Evolutionary conservation across 2,888 invertebrate genomes (phyloP).

Genomic region (Idaea straminata): DNA sequence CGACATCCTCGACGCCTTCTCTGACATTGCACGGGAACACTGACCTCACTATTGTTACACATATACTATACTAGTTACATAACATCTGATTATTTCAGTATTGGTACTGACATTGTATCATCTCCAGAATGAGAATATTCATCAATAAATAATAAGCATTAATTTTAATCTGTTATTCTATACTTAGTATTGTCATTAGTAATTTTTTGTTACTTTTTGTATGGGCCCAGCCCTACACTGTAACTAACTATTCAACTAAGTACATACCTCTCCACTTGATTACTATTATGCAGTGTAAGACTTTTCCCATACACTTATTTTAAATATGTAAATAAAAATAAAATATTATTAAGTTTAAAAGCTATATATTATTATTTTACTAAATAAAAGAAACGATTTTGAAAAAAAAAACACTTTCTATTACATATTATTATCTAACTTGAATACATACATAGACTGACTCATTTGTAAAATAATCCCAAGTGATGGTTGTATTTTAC

Average conservation of each 20-base stretch:
- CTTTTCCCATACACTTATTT: too few species aligned
- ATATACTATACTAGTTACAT: background rate
- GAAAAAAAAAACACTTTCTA: background rate
- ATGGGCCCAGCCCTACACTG: too few species aligned
- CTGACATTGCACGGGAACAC: constrained; percentile 98
- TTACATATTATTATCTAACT: too few species aligned
- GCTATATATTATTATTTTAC: background rate
- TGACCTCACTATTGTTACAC: constrained; percentile 54
- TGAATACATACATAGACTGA: constrained; percentile 11
- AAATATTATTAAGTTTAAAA: too few species aligned
- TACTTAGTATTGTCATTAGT: background rate
- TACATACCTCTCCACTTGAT: too few species aligned
- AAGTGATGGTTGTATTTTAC: constrained; percentile 8
- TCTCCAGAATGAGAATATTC: background rate
- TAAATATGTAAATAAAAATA: too few species aligned
- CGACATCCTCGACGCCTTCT: constrained; percentile 97
- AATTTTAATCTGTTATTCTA: background rate
- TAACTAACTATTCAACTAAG: too few species aligned
- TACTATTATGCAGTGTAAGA: too few species aligned
- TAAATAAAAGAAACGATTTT: constrained; percentile 8
- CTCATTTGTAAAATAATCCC: constrained; percentile 9
- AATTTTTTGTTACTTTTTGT: background rate
- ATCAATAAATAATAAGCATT: background rate
- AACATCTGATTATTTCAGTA: background rate
- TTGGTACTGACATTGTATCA: background rate